Evolutionary conservation across 2,888 invertebrate species (phyloP).

Genomic region (Actias luna): DNA sequence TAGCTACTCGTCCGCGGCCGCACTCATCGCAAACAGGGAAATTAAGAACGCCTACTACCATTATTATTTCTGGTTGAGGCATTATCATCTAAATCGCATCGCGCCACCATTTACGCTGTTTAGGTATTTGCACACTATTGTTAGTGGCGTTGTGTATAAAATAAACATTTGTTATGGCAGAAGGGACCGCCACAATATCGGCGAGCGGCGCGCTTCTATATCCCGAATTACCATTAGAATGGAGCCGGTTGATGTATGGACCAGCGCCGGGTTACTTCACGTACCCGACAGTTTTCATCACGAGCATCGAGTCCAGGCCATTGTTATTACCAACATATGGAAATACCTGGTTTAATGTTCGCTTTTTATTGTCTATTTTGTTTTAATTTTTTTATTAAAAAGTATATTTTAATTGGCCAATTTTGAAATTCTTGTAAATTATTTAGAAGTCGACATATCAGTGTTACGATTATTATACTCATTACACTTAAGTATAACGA

Average conservation of each 20-base stretch:
- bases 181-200: constrained; percentile 74
- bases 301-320: constrained; percentile 12
- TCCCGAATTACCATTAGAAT: constrained; percentile 80
- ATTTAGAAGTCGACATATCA: too few species aligned
- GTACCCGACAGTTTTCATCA: constrained; percentile 26
- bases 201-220: constrained; percentile 47
- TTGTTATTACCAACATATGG: constrained; percentile 10
- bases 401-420: too few species aligned
- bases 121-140: constrained; percentile 82
- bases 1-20: constrained; percentile 38
- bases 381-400: neutral
- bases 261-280: constrained; percentile 26
- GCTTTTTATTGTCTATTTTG: neutral
- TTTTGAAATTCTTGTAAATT: too few species aligned
- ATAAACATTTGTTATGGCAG: constrained; percentile 80
- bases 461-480: neutral
- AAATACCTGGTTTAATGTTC: neutral
- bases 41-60: constrained; percentile 61
- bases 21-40: constrained; percentile 53
- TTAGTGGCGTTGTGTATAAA: constrained; percentile 82
- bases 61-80: constrained; percentile 73
- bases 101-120: constrained; percentile 74
- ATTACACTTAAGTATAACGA: neutral
- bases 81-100: constrained; percentile 82
- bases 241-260: constrained; percentile 73